Conservation (phyloP, 2,888 invertebrate genomes). For the Gastracanthus pulcherrimus region DNA sequence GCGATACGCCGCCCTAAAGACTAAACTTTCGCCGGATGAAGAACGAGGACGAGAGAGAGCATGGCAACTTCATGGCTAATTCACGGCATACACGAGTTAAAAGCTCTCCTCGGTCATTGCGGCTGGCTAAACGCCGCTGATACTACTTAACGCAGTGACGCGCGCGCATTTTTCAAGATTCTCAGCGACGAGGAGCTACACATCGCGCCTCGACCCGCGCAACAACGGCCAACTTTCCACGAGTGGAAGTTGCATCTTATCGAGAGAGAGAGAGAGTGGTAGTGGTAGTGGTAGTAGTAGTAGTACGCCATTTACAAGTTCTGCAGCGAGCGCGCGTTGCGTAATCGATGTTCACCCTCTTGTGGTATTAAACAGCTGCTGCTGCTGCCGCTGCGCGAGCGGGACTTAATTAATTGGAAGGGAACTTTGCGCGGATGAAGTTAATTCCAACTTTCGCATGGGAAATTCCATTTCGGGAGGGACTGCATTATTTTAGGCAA, state of each 20-base stretch:
- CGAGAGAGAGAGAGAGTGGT: not conserved
- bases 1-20: not conserved
- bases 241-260: not conserved
- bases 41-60: not conserved
- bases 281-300: too few relatives aligned
- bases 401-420: constrained; percentile 51
- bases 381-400: not conserved
- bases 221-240: not conserved
- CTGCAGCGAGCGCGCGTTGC: constrained; percentile 2
- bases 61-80: not conserved
- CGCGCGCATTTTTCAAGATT: not conserved
- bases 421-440: constrained; percentile 38
- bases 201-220: not conserved
- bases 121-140: not conserved
- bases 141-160: not conserved
- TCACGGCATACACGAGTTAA: too few relatives aligned
- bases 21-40: not conserved
- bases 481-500: not conserved
- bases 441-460: constrained; percentile 41
- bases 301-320: constrained; percentile 34
- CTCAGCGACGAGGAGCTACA: not conserved
- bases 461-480: constrained; percentile 16
- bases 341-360: constrained; percentile 39
- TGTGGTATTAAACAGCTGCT: constrained; percentile 23
- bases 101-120: not conserved